Percentiles rank a stretch among this genome's conserved stretches.
Conservation (phyloP, 2,797 vertebrate species). For the Alfaro cultratus region DNA sequence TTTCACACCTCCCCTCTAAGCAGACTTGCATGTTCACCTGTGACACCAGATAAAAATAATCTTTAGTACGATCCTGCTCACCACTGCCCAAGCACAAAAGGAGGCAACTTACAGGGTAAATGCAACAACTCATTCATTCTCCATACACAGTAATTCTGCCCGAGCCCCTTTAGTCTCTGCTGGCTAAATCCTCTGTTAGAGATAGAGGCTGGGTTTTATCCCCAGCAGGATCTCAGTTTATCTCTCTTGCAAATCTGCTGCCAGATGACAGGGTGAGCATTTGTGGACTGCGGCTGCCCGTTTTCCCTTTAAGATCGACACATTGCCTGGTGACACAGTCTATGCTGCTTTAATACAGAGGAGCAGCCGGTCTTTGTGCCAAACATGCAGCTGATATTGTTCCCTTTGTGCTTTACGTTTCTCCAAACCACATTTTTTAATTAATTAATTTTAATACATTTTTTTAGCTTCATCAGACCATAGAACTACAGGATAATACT, state of each 20-base stretch:
- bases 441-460: background rate
- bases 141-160: constrained; percentile 75
- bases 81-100: constrained; percentile 65
- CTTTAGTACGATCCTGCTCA: constrained; percentile 60
- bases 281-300: constrained; percentile 76
- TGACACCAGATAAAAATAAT: constrained; percentile 41
- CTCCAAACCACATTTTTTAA: background rate
- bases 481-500: background rate
- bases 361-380: background rate
- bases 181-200: constrained; percentile 81
- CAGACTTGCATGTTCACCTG: constrained; percentile 48
- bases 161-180: constrained; percentile 74
- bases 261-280: constrained; percentile 78
- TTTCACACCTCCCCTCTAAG: constrained; percentile 23
- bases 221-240: constrained; percentile 79
- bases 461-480: background rate
- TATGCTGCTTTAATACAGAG: constrained; percentile 34
- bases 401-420: background rate
- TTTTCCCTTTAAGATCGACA: constrained; percentile 68
- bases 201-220: constrained; percentile 78
- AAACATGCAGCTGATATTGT: background rate
- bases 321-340: constrained; percentile 51
- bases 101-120: constrained; percentile 69
- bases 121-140: constrained; percentile 68
- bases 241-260: constrained; percentile 84